These are phyloP conservation scores for Clepsis dumicolana DNA, from an alignment of 2,888 invertebrate genomes.

Conservation along the genomic window DNA sequence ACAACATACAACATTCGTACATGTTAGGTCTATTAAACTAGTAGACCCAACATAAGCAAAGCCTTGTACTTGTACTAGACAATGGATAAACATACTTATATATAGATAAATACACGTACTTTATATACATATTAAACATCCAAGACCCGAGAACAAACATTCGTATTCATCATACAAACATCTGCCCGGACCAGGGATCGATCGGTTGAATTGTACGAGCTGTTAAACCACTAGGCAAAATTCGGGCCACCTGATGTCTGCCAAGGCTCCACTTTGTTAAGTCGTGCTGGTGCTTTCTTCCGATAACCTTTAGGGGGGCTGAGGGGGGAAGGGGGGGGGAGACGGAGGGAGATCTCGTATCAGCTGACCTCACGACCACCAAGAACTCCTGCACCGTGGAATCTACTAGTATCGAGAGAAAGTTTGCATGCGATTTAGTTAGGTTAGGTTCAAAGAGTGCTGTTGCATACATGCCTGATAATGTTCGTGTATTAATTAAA, in stretches of 20 bases:
- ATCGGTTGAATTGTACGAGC: background rate
- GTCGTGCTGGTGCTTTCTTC: slow-evolving; percentile 35
- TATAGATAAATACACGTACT: too few species aligned
- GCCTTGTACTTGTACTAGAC: too few species aligned
- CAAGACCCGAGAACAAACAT: too few species aligned
- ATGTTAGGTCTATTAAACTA: too few species aligned
- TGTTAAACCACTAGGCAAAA: background rate
- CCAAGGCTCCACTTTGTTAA: slow-evolving; percentile 12
- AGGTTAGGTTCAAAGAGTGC: background rate
- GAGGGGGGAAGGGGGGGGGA: slow-evolving; percentile 6
- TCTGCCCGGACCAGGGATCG: too few species aligned
- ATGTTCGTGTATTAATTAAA: too few species aligned
- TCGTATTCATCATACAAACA: too few species aligned
- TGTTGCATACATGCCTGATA: background rate
- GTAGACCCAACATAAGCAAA: too few species aligned
- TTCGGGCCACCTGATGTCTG: background rate
- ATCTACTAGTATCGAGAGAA: slow-evolving; percentile 27
- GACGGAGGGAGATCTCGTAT: slow-evolving; percentile 36
- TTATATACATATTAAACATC: too few species aligned
- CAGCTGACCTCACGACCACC: slow-evolving; percentile 42
- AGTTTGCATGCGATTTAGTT: slow-evolving; percentile 21
- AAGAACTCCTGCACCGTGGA: slow-evolving; percentile 32
- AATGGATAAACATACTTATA: too few species aligned
- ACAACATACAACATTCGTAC: too few species aligned
- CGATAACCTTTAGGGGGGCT: slow-evolving; percentile 36